Conservation (phyloP, 2,113 vertebrate species). For the Pollachius pollachius region DNA sequence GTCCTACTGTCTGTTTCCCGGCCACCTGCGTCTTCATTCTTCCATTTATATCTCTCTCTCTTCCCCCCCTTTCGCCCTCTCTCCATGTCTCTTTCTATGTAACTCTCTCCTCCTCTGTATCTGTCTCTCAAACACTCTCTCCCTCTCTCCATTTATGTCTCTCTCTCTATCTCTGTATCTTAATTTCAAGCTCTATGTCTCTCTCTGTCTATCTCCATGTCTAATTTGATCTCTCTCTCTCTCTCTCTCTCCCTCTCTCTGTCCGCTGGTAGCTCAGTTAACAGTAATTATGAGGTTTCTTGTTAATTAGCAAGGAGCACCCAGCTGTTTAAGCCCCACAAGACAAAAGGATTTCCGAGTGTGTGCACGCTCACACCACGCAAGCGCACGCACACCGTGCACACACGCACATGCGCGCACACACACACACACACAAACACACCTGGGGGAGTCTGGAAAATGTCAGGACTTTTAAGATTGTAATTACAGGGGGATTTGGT, state of each 20-base stretch:
- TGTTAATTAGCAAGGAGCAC: conserved; percentile 69
- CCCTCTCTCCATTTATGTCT: neutral
- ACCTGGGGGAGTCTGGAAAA: conserved; percentile 53
- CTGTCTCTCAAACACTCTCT: neutral
- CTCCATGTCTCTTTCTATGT: too few species aligned
- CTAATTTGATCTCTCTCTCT: neutral
- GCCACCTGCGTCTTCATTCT: neutral
- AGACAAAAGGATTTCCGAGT: conserved; percentile 59
- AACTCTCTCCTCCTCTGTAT: too few species aligned
- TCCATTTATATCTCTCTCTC: too few species aligned
- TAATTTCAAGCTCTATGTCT: conserved; percentile 3
- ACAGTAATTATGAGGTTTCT: conserved; percentile 68
- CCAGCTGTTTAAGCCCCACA: conserved; percentile 70
- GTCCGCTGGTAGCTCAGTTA: conserved; percentile 60
- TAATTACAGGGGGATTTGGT: conserved; percentile 65
- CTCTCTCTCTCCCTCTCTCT: conserved; percentile 26
- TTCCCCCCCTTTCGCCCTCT: too few species aligned
- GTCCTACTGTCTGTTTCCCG: neutral
- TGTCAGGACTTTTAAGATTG: conserved; percentile 63
- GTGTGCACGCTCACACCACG: conserved; percentile 3
- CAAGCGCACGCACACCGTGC: conserved; percentile 35
- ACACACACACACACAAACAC: conserved; percentile 5
- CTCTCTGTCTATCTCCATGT: conserved; percentile 18
- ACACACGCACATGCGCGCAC: conserved; percentile 15
- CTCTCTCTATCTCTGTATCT: neutral